phyloP scores from a whole-genome alignment of 2,113 vertebrate genomes.

The Hippopotamus amphibius region DNA sequence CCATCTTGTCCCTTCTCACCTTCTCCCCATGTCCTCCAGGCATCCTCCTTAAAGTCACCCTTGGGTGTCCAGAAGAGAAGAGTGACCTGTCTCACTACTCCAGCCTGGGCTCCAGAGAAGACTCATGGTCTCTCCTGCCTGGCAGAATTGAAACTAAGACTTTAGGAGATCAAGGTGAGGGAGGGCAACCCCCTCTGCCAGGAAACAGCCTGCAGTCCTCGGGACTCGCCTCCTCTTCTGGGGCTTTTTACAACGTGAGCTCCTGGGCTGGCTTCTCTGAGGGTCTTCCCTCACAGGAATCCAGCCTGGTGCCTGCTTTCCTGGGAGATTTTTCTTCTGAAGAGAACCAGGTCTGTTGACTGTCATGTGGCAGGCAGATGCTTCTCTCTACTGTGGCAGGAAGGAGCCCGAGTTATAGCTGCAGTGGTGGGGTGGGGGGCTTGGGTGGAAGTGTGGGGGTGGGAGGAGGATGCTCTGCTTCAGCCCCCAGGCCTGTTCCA shows the following conservation, averaged over 20 bases:
- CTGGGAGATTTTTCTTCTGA: background rate
- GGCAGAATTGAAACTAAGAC: slow-evolving; percentile 14
- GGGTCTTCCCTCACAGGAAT: background rate
- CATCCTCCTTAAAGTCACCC: background rate
- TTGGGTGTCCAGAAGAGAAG: slow-evolving; percentile 28
- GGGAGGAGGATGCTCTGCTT: background rate
- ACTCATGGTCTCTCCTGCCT: background rate
- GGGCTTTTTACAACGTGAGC: background rate
- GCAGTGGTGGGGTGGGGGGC: background rate
- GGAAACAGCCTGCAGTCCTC: background rate
- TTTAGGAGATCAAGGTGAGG: background rate
- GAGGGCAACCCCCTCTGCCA: background rate
- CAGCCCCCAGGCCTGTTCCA: slow-evolving; percentile 69
- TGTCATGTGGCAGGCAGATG: slow-evolving; percentile 18
- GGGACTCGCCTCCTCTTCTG: background rate
- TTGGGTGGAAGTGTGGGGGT: background rate
- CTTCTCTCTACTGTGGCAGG: slow-evolving; percentile 41
- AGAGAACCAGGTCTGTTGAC: slow-evolving; percentile 15
- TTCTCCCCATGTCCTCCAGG: slow-evolving; percentile 47
- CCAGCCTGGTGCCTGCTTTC: background rate
- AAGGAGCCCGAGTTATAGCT: slow-evolving; percentile 64
- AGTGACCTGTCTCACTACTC: background rate
- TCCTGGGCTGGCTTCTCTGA: background rate
- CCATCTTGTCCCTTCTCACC: background rate
- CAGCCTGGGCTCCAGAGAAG: background rate